Evolutionary conservation across 2,797 vertebrate genomes (phyloP), one percentile per base, ranked within the genome.

Genomic region (Chaetodon trifasciatus): DNA sequence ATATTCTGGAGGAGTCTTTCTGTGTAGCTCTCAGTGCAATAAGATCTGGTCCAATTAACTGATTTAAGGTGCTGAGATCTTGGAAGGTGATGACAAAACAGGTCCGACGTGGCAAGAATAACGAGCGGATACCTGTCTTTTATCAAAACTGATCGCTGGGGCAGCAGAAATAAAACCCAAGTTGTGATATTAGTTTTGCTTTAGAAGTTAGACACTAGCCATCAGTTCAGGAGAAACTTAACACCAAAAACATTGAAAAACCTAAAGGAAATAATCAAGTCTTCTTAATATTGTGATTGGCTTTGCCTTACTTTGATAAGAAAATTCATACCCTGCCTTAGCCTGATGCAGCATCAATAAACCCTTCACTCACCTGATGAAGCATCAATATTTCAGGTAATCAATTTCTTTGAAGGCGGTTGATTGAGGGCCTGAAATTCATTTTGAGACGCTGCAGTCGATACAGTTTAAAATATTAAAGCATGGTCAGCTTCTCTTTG

Each of bases 341-440:
- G 55, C 19, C 70, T 58, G 67, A 64, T n/a, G 47, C 23, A 35
- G 44, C 76, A 32, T 82, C 76, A 71, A 82, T 82, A 88, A 79
- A 77, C 37, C 58, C 70, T 70, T 67, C 67, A 32, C 95, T 95
- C 94, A 96, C 95, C 95, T 86, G 96, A 96, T 95, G 93, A 95
- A 95, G 94, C 95, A 95, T 94, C 96, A 96, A 95, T 95, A 93
- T 95, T 96, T 96, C 94, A 96, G 94, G 12, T 95, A 93, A 85
- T 88, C 78, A 74, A 44, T 87, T 82, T 87, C 85, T 90, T 70
- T 88, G 78, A 88, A 87, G 84, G 71, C 11, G 60, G 24, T 42
- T 88, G 86, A 88, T 85, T 70, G 82, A 81, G 68, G 42, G 70
- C 39, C 63, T 58, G 63, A 66, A 74, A 85, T 77, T 86, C 60